These are phyloP conservation scores for Paguma larvata DNA, from an alignment of 2,797 vertebrate genomes.

Conservation along the genomic window DNA sequence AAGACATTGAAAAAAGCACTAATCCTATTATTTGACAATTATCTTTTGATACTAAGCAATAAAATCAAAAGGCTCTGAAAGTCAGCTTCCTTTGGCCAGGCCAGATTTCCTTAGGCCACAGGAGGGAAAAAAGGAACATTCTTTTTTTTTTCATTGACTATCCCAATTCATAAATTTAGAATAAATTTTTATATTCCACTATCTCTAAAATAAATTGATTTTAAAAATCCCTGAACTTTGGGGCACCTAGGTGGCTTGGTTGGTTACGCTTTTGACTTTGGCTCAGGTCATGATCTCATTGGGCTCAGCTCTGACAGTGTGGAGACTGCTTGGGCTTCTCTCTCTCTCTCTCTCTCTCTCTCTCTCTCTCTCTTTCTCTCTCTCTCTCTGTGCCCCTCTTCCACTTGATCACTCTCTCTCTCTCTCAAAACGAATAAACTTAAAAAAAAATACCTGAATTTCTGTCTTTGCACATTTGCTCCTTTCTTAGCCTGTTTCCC, in stretches of 20 bases:
- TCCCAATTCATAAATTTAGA: background rate
- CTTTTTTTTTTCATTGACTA: background rate
- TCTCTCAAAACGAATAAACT: too few relatives aligned
- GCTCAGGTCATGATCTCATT: too few relatives aligned
- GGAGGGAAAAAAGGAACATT: background rate
- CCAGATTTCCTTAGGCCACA: background rate
- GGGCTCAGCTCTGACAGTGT: too few relatives aligned
- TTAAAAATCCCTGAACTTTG: background rate
- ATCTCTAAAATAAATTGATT: background rate
- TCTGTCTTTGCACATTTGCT: background rate
- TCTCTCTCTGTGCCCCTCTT: too few relatives aligned
- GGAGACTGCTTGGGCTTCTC: too few relatives aligned
- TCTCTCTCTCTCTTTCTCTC: too few relatives aligned
- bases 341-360: too few relatives aligned
- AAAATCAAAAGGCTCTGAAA: background rate
- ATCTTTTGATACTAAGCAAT: slow-evolving; percentile 2
- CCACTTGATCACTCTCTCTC: too few relatives aligned
- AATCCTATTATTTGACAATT: background rate
- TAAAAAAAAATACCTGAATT: background rate
- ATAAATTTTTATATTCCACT: background rate
- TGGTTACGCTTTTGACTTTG: too few relatives aligned
- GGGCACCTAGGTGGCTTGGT: too few relatives aligned
- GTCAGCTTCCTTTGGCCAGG: background rate
- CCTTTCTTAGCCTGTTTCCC: background rate
- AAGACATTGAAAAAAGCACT: background rate